Conservation (phyloP, 2,888 invertebrate species). For the Agapetus fuscipes region DNA sequence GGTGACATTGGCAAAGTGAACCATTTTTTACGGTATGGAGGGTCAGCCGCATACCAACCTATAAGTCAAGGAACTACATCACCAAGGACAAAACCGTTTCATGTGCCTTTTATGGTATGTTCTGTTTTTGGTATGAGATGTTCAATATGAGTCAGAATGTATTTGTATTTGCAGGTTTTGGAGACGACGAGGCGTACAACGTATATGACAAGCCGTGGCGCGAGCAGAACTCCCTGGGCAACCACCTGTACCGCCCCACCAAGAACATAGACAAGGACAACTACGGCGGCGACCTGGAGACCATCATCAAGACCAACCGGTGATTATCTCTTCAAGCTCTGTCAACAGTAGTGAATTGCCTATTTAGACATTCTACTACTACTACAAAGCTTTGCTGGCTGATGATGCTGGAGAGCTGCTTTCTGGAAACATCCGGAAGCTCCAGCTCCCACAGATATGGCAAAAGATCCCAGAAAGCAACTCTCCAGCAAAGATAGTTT, state of each 20-base stretch:
- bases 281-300: slow-evolving; percentile 86
- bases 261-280: slow-evolving; percentile 83
- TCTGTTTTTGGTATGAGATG: not conserved
- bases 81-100: too few species aligned
- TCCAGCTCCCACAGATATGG: too few species aligned
- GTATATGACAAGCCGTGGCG: slow-evolving; percentile 99
- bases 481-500: too few species aligned
- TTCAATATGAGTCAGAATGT: too few species aligned
- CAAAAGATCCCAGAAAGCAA: too few species aligned
- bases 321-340: slow-evolving; percentile 24
- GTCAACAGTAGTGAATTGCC: not conserved
- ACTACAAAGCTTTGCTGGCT: not conserved
- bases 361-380: not conserved
- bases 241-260: slow-evolving; percentile 83
- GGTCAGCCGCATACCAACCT: too few species aligned
- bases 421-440: too few species aligned
- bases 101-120: not conserved
- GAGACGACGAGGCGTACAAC: slow-evolving; percentile 94
- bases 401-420: too few species aligned
- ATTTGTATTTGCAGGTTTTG: slow-evolving; percentile 58
- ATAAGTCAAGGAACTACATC: too few species aligned
- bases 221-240: slow-evolving; percentile 72
- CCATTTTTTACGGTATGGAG: too few species aligned
- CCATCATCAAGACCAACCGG: slow-evolving; percentile 79
- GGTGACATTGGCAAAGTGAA: too few species aligned